Evolutionary conservation across 1,140 invertebrate genomes (phyloP), one percentile per base, ranked within the genome.

Genomic region (Heliothis virescens): DNA sequence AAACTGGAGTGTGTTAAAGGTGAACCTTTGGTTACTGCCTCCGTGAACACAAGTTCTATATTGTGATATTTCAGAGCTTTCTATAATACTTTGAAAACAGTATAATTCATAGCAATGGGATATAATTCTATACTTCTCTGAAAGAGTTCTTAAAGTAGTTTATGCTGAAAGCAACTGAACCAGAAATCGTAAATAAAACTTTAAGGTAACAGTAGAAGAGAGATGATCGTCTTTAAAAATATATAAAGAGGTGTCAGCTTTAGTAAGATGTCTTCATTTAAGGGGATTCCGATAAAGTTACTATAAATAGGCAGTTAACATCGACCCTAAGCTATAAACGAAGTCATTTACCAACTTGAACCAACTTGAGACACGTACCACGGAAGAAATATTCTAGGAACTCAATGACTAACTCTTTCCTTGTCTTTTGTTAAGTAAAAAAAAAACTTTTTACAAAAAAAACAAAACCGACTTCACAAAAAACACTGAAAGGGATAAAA

Each of bases 181-280:
- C 10, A 18, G 26, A 67, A 41, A 50, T 18, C 12, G 18, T 48
- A 41, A 18, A 48, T 67, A 11, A 47, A 62, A 67, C 13, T 26
- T 26, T 16, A 48, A 67, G n/a, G 1, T 13, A 9, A 41, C 12
- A 48, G 63, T 48, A 48, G 26, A 67, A 50, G 41, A 18, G 47
- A 65, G 47, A 7, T 34, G 3, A 11, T 1, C 63, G 41, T 48
- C 16, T 67, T 50, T 48, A 67, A 67, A 67, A 48, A 48, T n/a
- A 12, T 21, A 67, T 67, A 48, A 67, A 67, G 48, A 67, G 57
- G 21, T 26, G 63, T 47, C 29, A 65, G 62, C 34, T 47, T 65
- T 47, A 65, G 9, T 67, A 12, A 67, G 16, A 67, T 67, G 63
- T 48, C 63, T 48, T 67, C 16, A 67, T 67, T 48, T 67, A 48